These are phyloP conservation scores for Stomorhina lunata DNA, from an alignment of 2,888 invertebrate genomes.

Conservation along the genomic window DNA sequence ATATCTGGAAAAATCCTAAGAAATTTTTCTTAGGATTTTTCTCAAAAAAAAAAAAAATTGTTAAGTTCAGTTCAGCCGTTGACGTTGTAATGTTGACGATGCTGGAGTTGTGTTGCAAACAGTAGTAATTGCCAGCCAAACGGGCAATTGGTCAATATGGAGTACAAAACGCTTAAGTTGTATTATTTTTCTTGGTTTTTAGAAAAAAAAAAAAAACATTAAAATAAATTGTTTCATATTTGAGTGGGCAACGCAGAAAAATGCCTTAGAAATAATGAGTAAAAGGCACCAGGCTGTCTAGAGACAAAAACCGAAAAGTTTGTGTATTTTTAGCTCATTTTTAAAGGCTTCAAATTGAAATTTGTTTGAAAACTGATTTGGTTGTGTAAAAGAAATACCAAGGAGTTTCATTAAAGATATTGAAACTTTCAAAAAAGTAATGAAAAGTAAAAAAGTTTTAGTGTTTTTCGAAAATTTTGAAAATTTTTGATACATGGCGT, in stretches of 20 bases:
- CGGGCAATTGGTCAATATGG: slow-evolving; percentile 50
- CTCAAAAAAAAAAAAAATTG: neutral
- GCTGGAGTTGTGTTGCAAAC: neutral
- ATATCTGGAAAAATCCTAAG: slow-evolving; percentile 18
- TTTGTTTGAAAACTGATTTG: too few species aligned
- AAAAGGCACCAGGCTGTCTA: slow-evolving; percentile 62
- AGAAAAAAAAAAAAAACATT: neutral
- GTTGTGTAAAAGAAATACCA: too few species aligned
- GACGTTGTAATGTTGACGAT: neutral
- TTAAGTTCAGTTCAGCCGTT: neutral
- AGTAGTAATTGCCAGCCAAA: slow-evolving; percentile 50
- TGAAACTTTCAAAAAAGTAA: too few species aligned
- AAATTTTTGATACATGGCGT: neutral
- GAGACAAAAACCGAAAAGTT: slow-evolving; percentile 10
- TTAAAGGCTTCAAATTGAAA: too few species aligned
- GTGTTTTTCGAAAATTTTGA: too few species aligned
- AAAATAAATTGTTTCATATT: slow-evolving; percentile 1
- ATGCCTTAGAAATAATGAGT: slow-evolving; percentile 15
- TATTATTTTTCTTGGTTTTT: slow-evolving; percentile 12
- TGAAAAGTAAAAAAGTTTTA: neutral
- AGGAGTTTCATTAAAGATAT: too few species aligned
- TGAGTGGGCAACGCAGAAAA: slow-evolving; percentile 15
- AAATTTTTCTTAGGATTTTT: neutral
- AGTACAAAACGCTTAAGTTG: slow-evolving; percentile 35
- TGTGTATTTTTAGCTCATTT: too few species aligned